Percentiles rank a stretch among this genome's conserved stretches.
These are phyloP conservation scores for Wiebesia pumilae DNA, from an alignment of 1,140 invertebrate genomes.

Conservation along the genomic window DNA sequence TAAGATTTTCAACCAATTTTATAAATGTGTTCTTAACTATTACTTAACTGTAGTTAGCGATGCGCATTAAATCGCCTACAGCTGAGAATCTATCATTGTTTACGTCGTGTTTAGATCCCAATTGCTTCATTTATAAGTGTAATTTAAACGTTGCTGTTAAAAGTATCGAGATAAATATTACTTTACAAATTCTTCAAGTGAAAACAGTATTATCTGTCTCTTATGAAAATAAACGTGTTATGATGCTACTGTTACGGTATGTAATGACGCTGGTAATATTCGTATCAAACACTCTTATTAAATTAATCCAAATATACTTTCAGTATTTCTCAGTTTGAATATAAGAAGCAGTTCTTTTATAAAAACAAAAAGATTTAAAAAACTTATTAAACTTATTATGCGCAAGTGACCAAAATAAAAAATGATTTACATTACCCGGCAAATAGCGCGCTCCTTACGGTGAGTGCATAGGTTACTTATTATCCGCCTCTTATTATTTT, in stretches of 20 bases:
- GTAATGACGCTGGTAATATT: neutral
- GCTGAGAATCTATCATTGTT: neutral
- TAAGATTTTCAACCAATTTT: no score
- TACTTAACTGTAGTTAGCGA: neutral
- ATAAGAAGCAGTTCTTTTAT: no score
- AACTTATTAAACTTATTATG: no score
- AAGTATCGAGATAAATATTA: neutral
- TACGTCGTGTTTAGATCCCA: neutral
- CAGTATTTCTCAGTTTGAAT: no score
- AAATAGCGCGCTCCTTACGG: no score
- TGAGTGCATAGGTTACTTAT: no score
- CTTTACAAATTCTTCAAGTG: neutral
- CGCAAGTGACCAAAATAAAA: no score
- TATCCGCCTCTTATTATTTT: no score
- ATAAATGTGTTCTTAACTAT: no score
- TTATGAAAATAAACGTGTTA: neutral
- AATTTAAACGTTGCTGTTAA: neutral
- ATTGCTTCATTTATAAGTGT: neutral
- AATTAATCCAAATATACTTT: neutral
- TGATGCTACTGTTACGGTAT: neutral
- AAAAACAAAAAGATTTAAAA: no score
- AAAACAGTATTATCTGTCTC: neutral
- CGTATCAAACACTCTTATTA: neutral
- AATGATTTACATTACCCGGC: no score
- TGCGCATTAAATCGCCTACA: neutral